Evolutionary conservation across 2,797 vertebrate species (phyloP), one percentile per base, ranked within the genome.

Genomic region (Malurus leucopterus): DNA sequence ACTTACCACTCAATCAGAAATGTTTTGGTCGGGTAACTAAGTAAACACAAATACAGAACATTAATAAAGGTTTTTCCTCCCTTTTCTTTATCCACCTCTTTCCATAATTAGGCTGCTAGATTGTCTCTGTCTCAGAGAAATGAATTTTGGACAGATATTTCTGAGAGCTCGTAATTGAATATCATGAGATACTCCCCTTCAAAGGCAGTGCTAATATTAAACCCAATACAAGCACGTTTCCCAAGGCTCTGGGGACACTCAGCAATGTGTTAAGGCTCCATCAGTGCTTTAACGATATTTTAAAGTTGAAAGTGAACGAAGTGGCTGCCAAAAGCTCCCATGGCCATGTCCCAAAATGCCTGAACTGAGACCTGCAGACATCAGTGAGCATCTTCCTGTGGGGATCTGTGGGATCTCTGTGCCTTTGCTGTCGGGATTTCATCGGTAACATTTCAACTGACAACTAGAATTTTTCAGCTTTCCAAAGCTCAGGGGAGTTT

Each of bases 1-100:
- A 0, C 75, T 91, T 92, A 80, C 76, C 46, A 77, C 58, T 84
- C 64, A 62, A 82, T 93, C 84, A 89, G 91, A 84, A 91, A 91
- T 73, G 93, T 94, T 96, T 92, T 63, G 44, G 47, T 74, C 55
- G 61, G 47, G 80, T 95, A 91, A 85, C 81, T 69, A 93, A 93
- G 82, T 92, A 86, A 77, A 74, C 44, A 78, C 6, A 30, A 95
- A 88, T 50, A 68, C 54, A 78, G 81, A 84, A 57, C 54, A 64
- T 81, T 76, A 82, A 63, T 81, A 91, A 91, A 71, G 51, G 44
- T 58, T 80, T 77, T 91, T 74, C 23, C 61, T 80, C 38, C 44
- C 34, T 67, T 88, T 88, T 81, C 24, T 82, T 43, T 65, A 65
- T 9, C 80, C 40, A 51, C 15, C 19, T 86, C 81, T 86, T 93